Percentiles rank a stretch among this genome's conserved stretches.
phyloP scores from a whole-genome alignment of 2,888 invertebrate species.

The Alcis repandata region DNA sequence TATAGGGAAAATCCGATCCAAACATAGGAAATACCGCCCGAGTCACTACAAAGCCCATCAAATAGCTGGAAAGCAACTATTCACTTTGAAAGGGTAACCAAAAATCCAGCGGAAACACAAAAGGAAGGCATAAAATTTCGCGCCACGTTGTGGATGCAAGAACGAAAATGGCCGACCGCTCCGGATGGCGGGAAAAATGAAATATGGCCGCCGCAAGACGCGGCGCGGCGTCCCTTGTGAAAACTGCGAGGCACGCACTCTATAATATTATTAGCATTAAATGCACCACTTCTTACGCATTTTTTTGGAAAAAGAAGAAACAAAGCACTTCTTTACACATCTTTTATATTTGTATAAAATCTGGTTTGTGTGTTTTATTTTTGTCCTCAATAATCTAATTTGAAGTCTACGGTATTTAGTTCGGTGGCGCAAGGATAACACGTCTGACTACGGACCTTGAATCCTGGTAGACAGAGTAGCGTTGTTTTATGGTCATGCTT shows the following conservation, averaged over 20 bases:
- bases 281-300: slow-evolving; percentile 8
- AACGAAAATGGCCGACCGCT: slow-evolving; percentile 69
- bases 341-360: too few relatives aligned
- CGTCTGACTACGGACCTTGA: slow-evolving; percentile 91
- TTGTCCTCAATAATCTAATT: slow-evolving; percentile 49
- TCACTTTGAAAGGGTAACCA: slow-evolving; percentile 34
- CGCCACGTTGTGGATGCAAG: slow-evolving; percentile 59
- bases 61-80: slow-evolving; percentile 29
- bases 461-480: slow-evolving; percentile 88
- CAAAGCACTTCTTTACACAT: too few relatives aligned
- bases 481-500: slow-evolving; percentile 31
- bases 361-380: too few relatives aligned
- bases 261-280: slow-evolving; percentile 5
- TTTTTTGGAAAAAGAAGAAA: not conserved
- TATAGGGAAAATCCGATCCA: not conserved
- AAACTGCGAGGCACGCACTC: slow-evolving; percentile 35
- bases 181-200: slow-evolving; percentile 72
- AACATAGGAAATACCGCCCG: slow-evolving; percentile 4
- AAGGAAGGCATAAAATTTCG: slow-evolving; percentile 57
- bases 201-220: slow-evolving; percentile 70
- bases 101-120: slow-evolving; percentile 47
- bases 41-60: slow-evolving; percentile 18
- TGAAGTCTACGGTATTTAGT: slow-evolving; percentile 53
- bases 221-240: slow-evolving; percentile 42
- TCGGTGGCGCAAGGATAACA: slow-evolving; percentile 90